Evolutionary conservation across 2,797 vertebrate genomes (phyloP), one percentile per base, ranked within the genome.

Genomic region (Aldrovandia affinis): DNA sequence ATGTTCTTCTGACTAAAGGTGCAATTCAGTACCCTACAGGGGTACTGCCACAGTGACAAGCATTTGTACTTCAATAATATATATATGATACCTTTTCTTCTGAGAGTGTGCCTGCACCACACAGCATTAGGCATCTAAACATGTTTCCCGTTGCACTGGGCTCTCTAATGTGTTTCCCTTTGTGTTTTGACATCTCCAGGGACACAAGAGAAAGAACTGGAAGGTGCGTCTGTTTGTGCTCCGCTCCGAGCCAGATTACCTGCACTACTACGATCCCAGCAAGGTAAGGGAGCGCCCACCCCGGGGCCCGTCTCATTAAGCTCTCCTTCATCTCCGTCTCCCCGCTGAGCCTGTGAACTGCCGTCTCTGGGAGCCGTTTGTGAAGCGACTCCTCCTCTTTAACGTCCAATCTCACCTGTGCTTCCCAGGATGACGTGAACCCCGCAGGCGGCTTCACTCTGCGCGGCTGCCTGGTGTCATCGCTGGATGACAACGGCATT

Each of bases 131-230:
- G 22, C 25, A 57, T 20, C 30, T n/a, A 28, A 65, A 42, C 22
- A 59, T 2, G 7, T 12, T 18, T 39, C 25, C 25, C 18, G 61
- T 47, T 33, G 22, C 55, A 33, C 20, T 30, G 9, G 42, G 4
- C 54, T 33, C 30, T 30, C 33, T 28, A 73, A 70, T 77, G 33
- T 20, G n/a, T 65, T 44, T 50, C 33, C 42, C 33, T 55, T n/a
- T n/a, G n/a, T n/a, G 80, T 61, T 59, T 80, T 77, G 25, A 9
- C 63, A 1, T 80, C 25, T 57, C 22, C 92, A 99, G 98, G 98
- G 98, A 3, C 98, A 99, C 92, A 96, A 97, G 77, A 95, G 97
- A 85, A 98, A 99, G 91, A 99, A 99, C 94, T 99, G 98, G 98
- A 99, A 99, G 90, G 97, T 99, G 80, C 96, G 98, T 73, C 96